Evolutionary conservation across 2,797 vertebrate genomes (phyloP), one percentile per base, ranked within the genome.

Genomic region (Melanotaenia maccullochi): DNA sequence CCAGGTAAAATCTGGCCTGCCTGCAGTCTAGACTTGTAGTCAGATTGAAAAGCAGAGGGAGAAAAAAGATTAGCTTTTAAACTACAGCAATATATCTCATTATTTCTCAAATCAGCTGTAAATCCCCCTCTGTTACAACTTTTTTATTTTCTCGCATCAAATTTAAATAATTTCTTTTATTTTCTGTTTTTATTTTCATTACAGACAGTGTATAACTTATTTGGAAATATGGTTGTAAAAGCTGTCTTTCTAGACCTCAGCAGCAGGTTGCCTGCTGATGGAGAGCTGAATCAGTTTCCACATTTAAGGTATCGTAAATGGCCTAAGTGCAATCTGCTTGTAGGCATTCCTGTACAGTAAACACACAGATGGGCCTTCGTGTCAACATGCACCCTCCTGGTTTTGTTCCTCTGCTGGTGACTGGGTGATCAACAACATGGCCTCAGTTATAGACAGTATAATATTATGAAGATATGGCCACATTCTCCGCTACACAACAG

Each of bases 401-500:
- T 82, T 73, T 78, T 62, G 72, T 75, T 72, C 61, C 68, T 20
- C 70, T 62, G 76, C 73, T 75, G 56, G 28, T 35, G 56, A 81
- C 75, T 51, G 59, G 68, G 28, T 7, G 67, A 81, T 79, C 74
- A 49, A 61, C 71, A 54, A 57, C 55, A 35, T 35, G 24, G 70
- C 71, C 42, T 63, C 57, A 22, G 38, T 38, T 73, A 81, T 68
- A 71, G 75, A 69, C 60, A 0, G 59, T 81, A 78, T 73, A 63
- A 81, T 79, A 80, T 76, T 70, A 84, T 85, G 86, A 83, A 87
- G 89, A 89, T 84, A 79, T 68, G 49, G 80, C 76, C 77, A 68
- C 78, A 68, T 89, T 88, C 87, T 85, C 72, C 72, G 82, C 82
- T 79, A 86, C 83, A 79, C 83, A 84, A 89, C 76, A 62, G 82